These are phyloP conservation scores for Octodonta nipae DNA, from an alignment of 2,888 invertebrate species.

Conservation along the genomic window DNA sequence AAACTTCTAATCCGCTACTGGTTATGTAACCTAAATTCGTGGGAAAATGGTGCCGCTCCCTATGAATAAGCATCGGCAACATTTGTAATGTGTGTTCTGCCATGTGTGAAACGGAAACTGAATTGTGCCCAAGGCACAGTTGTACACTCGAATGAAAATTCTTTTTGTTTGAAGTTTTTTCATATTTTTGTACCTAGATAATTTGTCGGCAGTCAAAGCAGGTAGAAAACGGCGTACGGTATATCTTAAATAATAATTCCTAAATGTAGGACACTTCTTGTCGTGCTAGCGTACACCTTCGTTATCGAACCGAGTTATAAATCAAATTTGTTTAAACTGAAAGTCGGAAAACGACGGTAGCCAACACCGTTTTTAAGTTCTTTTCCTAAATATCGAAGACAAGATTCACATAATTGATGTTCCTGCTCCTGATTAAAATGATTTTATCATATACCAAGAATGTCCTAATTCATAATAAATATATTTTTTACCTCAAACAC, in stretches of 20 bases:
- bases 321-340: too few relatives aligned
- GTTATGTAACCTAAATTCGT: slow-evolving; percentile 15
- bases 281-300: too few relatives aligned
- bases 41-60: slow-evolving; percentile 29
- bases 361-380: too few relatives aligned
- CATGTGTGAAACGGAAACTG: slow-evolving; percentile 38
- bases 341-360: too few relatives aligned
- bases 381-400: too few relatives aligned
- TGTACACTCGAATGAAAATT: slow-evolving; percentile 27
- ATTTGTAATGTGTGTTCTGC: slow-evolving; percentile 34
- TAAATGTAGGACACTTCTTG: slow-evolving; percentile 12
- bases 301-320: too few relatives aligned
- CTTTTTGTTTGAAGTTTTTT: slow-evolving; percentile 21
- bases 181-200: slow-evolving; percentile 25
- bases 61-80: slow-evolving; percentile 23
- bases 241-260: slow-evolving; percentile 10
- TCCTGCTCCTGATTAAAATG: too few relatives aligned
- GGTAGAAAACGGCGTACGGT: slow-evolving; percentile 19
- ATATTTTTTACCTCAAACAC: too few relatives aligned
- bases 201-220: slow-evolving; percentile 14
- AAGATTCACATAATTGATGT: too few relatives aligned
- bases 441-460: too few relatives aligned
- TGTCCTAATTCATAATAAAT: too few relatives aligned
- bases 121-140: slow-evolving; percentile 32
- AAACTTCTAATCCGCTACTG: slow-evolving; percentile 2